Evolutionary conservation across 2,797 vertebrate species (phyloP).

Genomic region (Zenarchopterus dispar): DNA sequence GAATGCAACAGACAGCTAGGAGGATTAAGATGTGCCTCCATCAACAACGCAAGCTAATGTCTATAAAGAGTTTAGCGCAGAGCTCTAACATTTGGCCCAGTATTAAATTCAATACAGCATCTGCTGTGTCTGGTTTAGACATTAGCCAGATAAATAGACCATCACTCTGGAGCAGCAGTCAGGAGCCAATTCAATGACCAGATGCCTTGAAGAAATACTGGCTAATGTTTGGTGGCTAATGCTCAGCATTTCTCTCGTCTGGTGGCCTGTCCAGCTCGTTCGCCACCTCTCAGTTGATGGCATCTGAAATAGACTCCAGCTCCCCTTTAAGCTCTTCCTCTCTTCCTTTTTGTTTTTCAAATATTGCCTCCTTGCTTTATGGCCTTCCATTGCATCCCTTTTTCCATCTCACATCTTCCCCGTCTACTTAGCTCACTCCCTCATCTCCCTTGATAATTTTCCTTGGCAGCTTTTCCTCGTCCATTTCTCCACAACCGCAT

Average conservation of each 20-base stretch:
- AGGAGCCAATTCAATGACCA: slow-evolving; percentile 54
- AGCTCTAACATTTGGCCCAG: slow-evolving; percentile 25
- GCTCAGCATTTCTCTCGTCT: slow-evolving; percentile 20
- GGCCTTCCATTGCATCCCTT: slow-evolving; percentile 3
- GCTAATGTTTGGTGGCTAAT: slow-evolving; percentile 27
- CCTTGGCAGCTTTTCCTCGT: slow-evolving; percentile 34
- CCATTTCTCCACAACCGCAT: slow-evolving; percentile 43
- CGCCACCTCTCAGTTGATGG: too few relatives aligned
- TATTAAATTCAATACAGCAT: slow-evolving; percentile 59
- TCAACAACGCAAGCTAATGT: neutral
- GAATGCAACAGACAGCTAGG: neutral
- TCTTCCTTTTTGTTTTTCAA: slow-evolving; percentile 38
- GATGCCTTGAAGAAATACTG: slow-evolving; percentile 38
- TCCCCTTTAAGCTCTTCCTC: too few relatives aligned
- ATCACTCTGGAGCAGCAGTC: slow-evolving; percentile 47
- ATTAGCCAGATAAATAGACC: slow-evolving; percentile 64
- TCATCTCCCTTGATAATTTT: slow-evolving; percentile 38
- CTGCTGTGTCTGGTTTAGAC: slow-evolving; percentile 63
- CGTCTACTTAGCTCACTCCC: slow-evolving; percentile 23
- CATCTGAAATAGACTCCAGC: too few relatives aligned
- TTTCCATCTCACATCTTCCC: slow-evolving; percentile 39
- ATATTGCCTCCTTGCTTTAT: slow-evolving; percentile 20
- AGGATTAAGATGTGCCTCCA: slow-evolving; percentile 1
- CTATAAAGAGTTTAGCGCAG: slow-evolving; percentile 28
- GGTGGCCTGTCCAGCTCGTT: too few relatives aligned